Conservation (phyloP, 2,888 invertebrate genomes). For the Heliconius erato region DNA sequence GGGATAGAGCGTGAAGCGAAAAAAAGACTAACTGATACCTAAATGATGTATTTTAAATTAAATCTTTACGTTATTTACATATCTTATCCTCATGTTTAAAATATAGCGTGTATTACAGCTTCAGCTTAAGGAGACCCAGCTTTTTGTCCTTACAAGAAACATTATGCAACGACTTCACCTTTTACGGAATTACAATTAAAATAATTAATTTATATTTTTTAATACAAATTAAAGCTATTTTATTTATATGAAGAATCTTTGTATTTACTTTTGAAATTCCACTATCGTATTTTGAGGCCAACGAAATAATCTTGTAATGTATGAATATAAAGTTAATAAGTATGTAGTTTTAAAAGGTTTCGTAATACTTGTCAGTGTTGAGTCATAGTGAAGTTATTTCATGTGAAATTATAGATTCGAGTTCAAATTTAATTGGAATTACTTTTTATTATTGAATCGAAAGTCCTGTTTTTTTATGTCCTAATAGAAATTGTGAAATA, state of each 20-base stretch:
- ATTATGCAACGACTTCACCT: constrained; percentile 39
- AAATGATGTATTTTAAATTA: too few relatives aligned
- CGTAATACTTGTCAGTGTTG: background rate
- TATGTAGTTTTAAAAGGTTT: background rate
- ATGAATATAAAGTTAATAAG: background rate
- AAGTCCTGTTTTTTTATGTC: too few relatives aligned
- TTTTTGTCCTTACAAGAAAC: constrained; percentile 33
- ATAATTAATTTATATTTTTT: constrained; percentile 30
- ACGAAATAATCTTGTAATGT: constrained; percentile 2
- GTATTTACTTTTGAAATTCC: constrained; percentile 4
- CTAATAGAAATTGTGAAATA: too few relatives aligned
- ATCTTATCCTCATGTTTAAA: background rate
- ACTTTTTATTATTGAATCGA: too few relatives aligned
- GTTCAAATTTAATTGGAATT: background rate
- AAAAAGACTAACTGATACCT: background rate
- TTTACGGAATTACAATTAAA: constrained; percentile 41
- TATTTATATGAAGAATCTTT: background rate
- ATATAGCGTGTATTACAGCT: background rate
- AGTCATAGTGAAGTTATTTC: background rate
- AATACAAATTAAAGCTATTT: background rate
- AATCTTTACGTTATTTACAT: background rate
- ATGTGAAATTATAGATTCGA: background rate
- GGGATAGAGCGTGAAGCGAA: background rate
- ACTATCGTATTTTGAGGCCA: background rate
- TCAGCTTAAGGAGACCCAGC: constrained; percentile 21